Conservation (phyloP, 30 jellyfish, hydroid and myxozoan species). For the Turritopsis dohrnii region DNA sequence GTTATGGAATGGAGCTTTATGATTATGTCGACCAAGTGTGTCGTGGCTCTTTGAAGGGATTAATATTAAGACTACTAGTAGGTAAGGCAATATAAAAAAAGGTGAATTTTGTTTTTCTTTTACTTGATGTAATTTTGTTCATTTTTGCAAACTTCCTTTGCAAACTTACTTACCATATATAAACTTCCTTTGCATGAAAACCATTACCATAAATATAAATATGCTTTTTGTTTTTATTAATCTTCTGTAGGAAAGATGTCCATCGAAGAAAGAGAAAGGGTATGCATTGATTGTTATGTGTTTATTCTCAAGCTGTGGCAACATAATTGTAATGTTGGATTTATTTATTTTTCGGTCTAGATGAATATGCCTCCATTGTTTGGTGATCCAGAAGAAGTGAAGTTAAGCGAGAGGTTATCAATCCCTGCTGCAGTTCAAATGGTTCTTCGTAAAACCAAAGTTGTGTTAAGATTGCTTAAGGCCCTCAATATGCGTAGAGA, state of each 20-base stretch:
- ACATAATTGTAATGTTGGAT: not conserved
- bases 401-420: constrained; percentile 55
- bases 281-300: not conserved
- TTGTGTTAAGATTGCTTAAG: constrained; percentile 45
- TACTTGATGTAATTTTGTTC: too few species aligned
- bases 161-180: too few species aligned
- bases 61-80: constrained; percentile 66
- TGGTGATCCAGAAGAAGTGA: constrained; percentile 5
- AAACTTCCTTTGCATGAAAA: too few species aligned
- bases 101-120: not conserved
- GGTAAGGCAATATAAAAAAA: constrained; percentile 34
- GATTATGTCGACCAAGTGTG: constrained; percentile 73
- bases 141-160: too few species aligned
- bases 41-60: constrained; percentile 69
- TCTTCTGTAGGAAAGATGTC: constrained; percentile 24
- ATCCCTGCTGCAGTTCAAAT: constrained; percentile 75
- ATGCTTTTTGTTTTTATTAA: not conserved
- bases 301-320: not conserved
- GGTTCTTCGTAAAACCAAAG: constrained; percentile 73
- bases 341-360: not conserved
- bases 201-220: too few species aligned
- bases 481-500: constrained; percentile 62
- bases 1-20: constrained; percentile 76
- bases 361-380: constrained; percentile 27
- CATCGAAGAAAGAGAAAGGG: constrained; percentile 21